phyloP scores from a whole-genome alignment of 2,113 vertebrate genomes.

The Corydoras sp. region DNA sequence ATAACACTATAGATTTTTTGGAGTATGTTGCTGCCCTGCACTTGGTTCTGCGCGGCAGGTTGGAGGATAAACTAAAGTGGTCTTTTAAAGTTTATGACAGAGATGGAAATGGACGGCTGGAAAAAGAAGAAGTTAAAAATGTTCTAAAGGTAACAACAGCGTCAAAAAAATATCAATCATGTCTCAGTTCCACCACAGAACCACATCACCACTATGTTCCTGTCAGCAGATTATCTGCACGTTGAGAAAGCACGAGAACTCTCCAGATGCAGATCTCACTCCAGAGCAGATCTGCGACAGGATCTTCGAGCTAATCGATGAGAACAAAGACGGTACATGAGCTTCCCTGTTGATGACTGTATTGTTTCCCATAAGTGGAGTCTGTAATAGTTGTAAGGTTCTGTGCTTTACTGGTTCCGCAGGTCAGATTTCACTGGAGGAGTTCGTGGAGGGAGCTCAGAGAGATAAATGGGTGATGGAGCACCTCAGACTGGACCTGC shows the following conservation, averaged over 20 bases:
- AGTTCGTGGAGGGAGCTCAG: slow-evolving; percentile 65
- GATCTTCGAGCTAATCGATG: slow-evolving; percentile 62
- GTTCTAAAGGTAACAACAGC: slow-evolving; percentile 65
- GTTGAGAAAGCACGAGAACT: slow-evolving; percentile 42
- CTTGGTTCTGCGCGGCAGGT: slow-evolving; percentile 70
- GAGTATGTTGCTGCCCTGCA: slow-evolving; percentile 77
- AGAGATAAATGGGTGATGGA: slow-evolving; percentile 64
- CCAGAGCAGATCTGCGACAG: slow-evolving; percentile 59
- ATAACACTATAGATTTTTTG: slow-evolving; percentile 76
- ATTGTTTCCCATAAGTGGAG: too few species aligned
- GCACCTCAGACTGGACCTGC: slow-evolving; percentile 59
- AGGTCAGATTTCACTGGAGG: slow-evolving; percentile 62
- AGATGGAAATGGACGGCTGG: slow-evolving; percentile 76
- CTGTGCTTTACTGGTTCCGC: slow-evolving; percentile 8
- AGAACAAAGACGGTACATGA: slow-evolving; percentile 60
- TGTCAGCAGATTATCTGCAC: slow-evolving; percentile 48
- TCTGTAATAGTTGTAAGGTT: too few species aligned
- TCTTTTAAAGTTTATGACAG: slow-evolving; percentile 83
- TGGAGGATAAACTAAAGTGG: slow-evolving; percentile 78
- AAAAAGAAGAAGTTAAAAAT: slow-evolving; percentile 67
- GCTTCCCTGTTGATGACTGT: too few species aligned
- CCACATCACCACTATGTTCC: too few species aligned
- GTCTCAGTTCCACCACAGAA: too few species aligned
- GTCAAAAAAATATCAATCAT: too few species aligned
- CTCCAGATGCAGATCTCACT: slow-evolving; percentile 33